Conservation (phyloP, 2,113 vertebrate genomes). For the Arvicanthis niloticus region DNA sequence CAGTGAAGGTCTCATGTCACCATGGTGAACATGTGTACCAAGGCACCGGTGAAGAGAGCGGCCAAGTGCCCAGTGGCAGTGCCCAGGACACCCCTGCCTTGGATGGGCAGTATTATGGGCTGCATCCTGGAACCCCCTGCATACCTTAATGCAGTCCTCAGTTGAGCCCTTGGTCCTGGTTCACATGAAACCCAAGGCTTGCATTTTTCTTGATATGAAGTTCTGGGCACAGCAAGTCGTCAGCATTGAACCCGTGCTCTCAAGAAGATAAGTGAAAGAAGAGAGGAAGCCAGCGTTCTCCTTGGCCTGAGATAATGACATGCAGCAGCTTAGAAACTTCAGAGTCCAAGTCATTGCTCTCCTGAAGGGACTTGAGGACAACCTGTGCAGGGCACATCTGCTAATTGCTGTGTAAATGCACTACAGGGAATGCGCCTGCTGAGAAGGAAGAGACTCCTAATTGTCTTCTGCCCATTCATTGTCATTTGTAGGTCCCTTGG, state of each 20-base stretch:
- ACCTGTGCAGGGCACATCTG: not conserved
- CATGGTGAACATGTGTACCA: no score
- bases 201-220: not conserved
- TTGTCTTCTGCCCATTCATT: conserved; percentile 17
- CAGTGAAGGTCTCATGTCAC: not conserved
- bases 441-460: not conserved
- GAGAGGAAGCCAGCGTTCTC: not conserved
- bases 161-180: not conserved
- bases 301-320: not conserved
- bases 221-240: not conserved
- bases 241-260: not conserved
- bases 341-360: not conserved
- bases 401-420: conserved; percentile 33
- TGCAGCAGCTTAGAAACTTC: not conserved
- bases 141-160: not conserved
- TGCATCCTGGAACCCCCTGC: not conserved
- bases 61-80: no score
- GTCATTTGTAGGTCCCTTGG: conserved; percentile 50
- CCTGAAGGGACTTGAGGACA: conserved; percentile 12
- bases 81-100: not conserved
- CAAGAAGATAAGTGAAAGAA: not conserved
- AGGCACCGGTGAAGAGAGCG: not conserved
- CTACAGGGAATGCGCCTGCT: not conserved
- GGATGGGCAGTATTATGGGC: not conserved
- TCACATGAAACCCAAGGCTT: not conserved